Evolutionary conservation across 2,888 invertebrate species (phyloP), one percentile per base, ranked within the genome.

Genomic region (Orthosia gracilis): DNA sequence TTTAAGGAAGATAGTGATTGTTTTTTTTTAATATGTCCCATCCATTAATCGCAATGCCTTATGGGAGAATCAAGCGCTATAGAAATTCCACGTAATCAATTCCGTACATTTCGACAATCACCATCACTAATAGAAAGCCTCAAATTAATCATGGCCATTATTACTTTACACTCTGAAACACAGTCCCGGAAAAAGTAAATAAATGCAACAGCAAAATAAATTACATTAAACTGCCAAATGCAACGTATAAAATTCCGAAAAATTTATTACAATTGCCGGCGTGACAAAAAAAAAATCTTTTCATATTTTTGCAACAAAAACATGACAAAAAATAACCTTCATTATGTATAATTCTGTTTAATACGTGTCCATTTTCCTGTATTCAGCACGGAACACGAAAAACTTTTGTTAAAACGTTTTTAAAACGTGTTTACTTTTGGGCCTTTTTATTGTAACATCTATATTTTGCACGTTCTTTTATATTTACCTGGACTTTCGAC

Each of bases 401-500:
- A n/a, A n/a, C n/a, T n/a, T n/a, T n/a, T n/a, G n/a, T n/a, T n/a
- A n/a, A n/a, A n/a, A n/a, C n/a, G n/a, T n/a, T n/a, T n/a, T n/a
- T n/a, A n/a, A n/a, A n/a, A n/a, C 55, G 63, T 67, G 58, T 72
- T 52, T 18, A 66, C 67, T 62, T 61, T 7, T 18, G 23, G 26
- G 17, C 59, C 50, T 80, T 70, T 76, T 73, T 71, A 64, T 76
- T 65, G 18, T 63, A 61, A 74, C 70, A 21, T 63, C 74, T 72
- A 74, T 40, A 80, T 74, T 62, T 73, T 57, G 67, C 54, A 40
- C 68, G 54, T 45, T 59, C 63, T 31, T 7, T 31, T 31, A 31
- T 31, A 73, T 83, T 78, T 69, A 83, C 80, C 70, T 75, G 80
- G 75, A 75, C 62, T 70, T 76, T 70, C 31, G 61, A 45, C 73